Percentiles rank a stretch among this genome's conserved stretches.
Evolutionary conservation across 2,888 invertebrate genomes (phyloP).

Genomic region (Cataglyphis cursor): DNA sequence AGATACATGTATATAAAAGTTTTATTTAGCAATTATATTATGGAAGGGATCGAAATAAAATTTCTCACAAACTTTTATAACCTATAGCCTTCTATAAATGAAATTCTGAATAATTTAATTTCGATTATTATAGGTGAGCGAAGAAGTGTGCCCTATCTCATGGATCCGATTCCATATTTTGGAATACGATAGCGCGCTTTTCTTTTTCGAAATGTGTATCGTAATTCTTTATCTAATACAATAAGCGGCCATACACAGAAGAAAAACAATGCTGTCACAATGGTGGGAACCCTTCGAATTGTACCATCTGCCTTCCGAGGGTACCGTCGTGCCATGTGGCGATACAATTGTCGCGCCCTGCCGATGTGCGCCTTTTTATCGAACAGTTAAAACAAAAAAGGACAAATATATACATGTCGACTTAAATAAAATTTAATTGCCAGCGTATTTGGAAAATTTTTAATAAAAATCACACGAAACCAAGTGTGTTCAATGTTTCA

Average conservation of each 20-base stretch:
- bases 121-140: constrained; percentile 4
- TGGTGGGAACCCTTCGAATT: constrained; percentile 48
- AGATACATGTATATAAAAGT: neutral
- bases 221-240: constrained; percentile 54
- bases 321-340: constrained; percentile 49
- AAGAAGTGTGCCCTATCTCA: neutral
- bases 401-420: neutral
- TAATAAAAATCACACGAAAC: neutral
- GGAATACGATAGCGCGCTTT: constrained; percentile 29
- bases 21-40: neutral
- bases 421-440: neutral
- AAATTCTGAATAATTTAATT: constrained; percentile 2
- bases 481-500: no score
- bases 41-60: neutral
- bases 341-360: constrained; percentile 46
- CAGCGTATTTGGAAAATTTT: neutral
- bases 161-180: constrained; percentile 58
- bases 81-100: neutral
- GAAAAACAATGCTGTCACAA: constrained; percentile 46
- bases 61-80: neutral
- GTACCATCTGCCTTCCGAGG: constrained; percentile 49
- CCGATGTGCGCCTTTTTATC: constrained; percentile 16
- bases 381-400: constrained; percentile 30
- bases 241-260: constrained; percentile 25
- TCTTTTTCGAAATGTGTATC: constrained; percentile 55